phyloP scores from a whole-genome alignment of 2,888 invertebrate genomes.

The Criorhina ranunculi region DNA sequence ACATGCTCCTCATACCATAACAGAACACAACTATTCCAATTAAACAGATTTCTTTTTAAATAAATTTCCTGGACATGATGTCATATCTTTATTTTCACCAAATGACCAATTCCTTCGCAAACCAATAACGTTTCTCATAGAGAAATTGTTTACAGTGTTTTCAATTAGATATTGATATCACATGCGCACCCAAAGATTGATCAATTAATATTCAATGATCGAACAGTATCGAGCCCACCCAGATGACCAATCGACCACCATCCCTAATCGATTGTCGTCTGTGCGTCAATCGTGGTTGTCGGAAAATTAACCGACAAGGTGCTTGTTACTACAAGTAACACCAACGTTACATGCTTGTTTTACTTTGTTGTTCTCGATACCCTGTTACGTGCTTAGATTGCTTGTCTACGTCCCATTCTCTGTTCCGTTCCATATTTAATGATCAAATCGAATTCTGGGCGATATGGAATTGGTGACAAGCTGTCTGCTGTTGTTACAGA shows the following conservation, averaged over 20 bases:
- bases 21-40: not conserved
- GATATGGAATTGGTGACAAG: slow-evolving; percentile 60
- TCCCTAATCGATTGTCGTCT: slow-evolving; percentile 12
- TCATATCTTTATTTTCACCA: slow-evolving; percentile 47
- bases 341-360: no score
- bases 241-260: not conserved
- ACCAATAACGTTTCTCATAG: slow-evolving; percentile 9
- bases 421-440: not conserved
- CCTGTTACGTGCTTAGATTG: not conserved
- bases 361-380: no score
- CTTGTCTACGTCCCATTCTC: not conserved
- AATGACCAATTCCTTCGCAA: not conserved
- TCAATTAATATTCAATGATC: slow-evolving; percentile 54
- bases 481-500: slow-evolving; percentile 61
- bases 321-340: not conserved
- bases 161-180: slow-evolving; percentile 45
- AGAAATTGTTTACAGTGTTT: slow-evolving; percentile 29
- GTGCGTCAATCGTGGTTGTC: slow-evolving; percentile 20
- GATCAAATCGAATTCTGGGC: slow-evolving; percentile 24
- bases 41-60: not conserved
- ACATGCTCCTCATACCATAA: no score
- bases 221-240: slow-evolving; percentile 45
- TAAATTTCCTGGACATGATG: slow-evolving; percentile 37
- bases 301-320: slow-evolving; percentile 6
- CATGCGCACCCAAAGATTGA: slow-evolving; percentile 30